Evolutionary conservation across 2,888 invertebrate species (phyloP), one percentile per base, ranked within the genome.

Genomic region (Luperina nickerlii): DNA sequence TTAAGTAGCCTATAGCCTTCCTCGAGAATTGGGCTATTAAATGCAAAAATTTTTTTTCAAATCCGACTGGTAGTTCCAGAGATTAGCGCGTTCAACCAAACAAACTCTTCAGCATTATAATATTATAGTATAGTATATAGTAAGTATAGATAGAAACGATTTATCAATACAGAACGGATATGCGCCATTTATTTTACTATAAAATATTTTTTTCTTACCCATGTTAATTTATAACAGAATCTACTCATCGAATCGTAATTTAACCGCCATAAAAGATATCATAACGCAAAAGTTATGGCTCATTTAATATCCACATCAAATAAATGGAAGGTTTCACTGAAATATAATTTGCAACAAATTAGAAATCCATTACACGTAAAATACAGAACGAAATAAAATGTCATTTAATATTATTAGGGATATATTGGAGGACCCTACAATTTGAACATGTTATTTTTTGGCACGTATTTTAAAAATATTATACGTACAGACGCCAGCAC

Each of bases 271-370:
- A 78, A 84, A 73, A 71, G 51, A 76, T 68, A 74, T 66, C 62
- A 57, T 76, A 82, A 82, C 66, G 70, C 45, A n/a, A 32, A 32
- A 2, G 54, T 79, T 84, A 86, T 79, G 82, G 76, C 42, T n/a
- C 78, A 69, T 86, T 86, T 65, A 84, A 68, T 62, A 24, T 7
- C 18, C 32, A 51, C 70, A 62, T 70, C 73, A 74, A 80, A 75
- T 71, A 79, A 82, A 85, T 73, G 38, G 60, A 63, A 11, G 72
- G 68, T 72, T 68, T 38, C 2, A 6, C n/a, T 13, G 60, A 54
- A 85, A 81, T 62, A 48, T 63, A 62, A 85, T 74, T 82, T 57
- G 0, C 4, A 71, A 62, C 45, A 65, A 85, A 85, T 83, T 85
- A 85, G n/a, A 65, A 83, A 85, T 5, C 57, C 86, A 84, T 83